Base-by-base conservation (phyloP, 1,140 invertebrate species). In the Halesus radiatus region DNA sequence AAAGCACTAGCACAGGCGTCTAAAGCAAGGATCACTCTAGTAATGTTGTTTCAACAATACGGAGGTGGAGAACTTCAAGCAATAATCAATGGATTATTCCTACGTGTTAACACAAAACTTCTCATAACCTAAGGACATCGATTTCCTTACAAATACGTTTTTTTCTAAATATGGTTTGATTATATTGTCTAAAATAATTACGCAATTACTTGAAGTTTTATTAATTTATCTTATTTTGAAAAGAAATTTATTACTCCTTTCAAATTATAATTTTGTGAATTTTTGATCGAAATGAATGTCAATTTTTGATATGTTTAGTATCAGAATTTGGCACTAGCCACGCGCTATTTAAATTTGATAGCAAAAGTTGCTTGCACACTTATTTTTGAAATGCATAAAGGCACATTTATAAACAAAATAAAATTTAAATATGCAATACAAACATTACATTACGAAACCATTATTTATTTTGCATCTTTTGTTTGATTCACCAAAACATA, bases 201-300 rank as follows among this genome's bases (percentile, higher is more conserved):
- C 50, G 64, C 37, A 3, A 32, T 37, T 37, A 18, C 32, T 68
- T 68, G 26, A n/a, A 68, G n/a, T 3, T 20, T 32, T 22, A 60
- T 60, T 16, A 58, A 22, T 58, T 60, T 22, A 6, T 22, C 18
- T 56, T 56, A 56, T 18, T 56, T 56, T 60, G 23, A 22, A 60
- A 60, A 60, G 23, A 60, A 22, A 60, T 23, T 60, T 60, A 60
- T 60, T 60, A 3, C 18, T 60, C 32, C 64, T 68, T 37, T 45
- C 29, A 68, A 68, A 32, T 23, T 22, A 60, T 37, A 68, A 32
- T 68, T 68, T 68, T 68, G 64, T 68, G 64, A 68, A 37, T 37
- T 20, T 68, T 68, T 68, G 64, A 68, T 68, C 64, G 32, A 18
- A 37, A 18, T 18, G 2, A 3, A 5, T 3, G 26, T 29, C 2